Evolutionary conservation across 2,113 vertebrate genomes (phyloP), one percentile per base, ranked within the genome.

Genomic region (Glaucidium brasilianum): DNA sequence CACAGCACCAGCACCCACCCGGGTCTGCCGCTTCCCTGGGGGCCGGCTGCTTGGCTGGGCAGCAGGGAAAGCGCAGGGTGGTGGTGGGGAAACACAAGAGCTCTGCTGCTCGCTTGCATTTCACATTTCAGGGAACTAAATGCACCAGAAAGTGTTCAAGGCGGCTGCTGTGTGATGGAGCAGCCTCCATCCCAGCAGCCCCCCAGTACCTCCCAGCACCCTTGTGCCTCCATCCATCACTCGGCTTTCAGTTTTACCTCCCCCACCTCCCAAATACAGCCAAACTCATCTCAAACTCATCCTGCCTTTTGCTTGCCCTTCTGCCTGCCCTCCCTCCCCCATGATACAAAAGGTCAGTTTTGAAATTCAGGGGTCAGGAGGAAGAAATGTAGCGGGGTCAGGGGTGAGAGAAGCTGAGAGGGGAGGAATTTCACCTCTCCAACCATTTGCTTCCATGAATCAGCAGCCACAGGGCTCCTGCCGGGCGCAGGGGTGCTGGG

Each of bases 321-420:
- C 59, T 86, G 62, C 94, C 69, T 82, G 35, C 60, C 58, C 58
- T 64, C 93, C 86, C 85, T 86, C 74, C 90, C 60, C 71, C 30
- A 0, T 0, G 10, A 56, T 16, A 71, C 68, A 43, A 60, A 88
- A 93, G 94, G 98, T 97, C 96, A 26, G 77, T 50, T 96, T 87
- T 72, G 94, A 97, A 95, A 98, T 96, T 90, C 95, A 93, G 96
- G 95, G 96, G 94, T 98, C 96, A 93, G 79, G 45, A 63, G 58
- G 76, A 94, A 94, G 93, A 96, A 97, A 96, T 68, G 95, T 69
- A 88, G 95, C 7, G 0, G 95, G 98, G 97, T 95, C 96, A 98
- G 82, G 94, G 93, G 96, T 92, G 96, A 96, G 67, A 83, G 75
- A 53, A 88, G 84, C 59, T 41, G 79, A 27, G 84, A 82, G 35